Evolutionary conservation across 2,888 invertebrate genomes (phyloP), one percentile per base, ranked within the genome.

Genomic region (Troides aeacus): DNA sequence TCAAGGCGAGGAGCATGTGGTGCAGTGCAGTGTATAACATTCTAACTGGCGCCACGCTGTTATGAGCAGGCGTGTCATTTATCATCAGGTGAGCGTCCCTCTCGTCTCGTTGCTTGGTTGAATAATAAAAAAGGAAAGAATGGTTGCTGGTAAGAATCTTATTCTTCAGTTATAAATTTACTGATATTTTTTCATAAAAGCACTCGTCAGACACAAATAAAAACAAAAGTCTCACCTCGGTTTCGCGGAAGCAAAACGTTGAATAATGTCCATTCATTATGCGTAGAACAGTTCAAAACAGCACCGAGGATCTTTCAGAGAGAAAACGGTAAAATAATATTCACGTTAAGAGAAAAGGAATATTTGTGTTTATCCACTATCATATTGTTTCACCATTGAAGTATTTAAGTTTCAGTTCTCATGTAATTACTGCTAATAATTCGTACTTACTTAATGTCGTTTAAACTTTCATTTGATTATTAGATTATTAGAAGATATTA

Each of bases 211-310:
- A n/a, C 5, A n/a, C 23, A 58, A 58, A 23, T 58, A 58, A 58
- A 58, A 58, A 21, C 21, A 23, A 58, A 21, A 12, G 23, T 12
- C 23, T 10, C 57, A 12, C 57, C 21, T 10, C 23, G 15, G 23
- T 58, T 23, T 10, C 23, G 57, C n/a, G 57, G 23, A 23, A 24
- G 23, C 23, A 12, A 58, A 58, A 23, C 23, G 57, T 58, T 58
- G 57, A 58, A 58, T 58, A 58, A 58, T 58, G 23, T 23, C 23
- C 23, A 58, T 58, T 58, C 23, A 58, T 58, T 58, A 58, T 58
- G 21, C 57, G 57, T 21, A 58, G 23, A 23, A 58, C 57, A 23
- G 57, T 24, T 58, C 23, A 10, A 21, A 58, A 58, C 23, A 8
- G 10, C 12, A 18, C 21, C 23, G 23, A 58, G 57, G 57, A 58